phyloP scores from a whole-genome alignment of 2,113 vertebrate genomes.

The Seriola quinqueradiata region DNA sequence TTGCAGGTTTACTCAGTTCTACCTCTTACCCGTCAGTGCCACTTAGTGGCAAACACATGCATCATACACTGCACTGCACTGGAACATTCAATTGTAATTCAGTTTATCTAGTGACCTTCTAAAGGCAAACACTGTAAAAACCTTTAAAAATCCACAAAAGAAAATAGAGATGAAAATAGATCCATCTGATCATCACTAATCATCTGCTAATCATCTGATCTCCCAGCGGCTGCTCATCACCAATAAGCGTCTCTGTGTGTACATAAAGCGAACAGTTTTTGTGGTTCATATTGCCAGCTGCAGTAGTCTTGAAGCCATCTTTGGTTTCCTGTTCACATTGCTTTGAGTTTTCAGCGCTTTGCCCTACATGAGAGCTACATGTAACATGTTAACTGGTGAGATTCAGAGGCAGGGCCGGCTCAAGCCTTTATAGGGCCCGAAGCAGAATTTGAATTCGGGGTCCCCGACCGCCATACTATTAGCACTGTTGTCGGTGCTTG shows the following conservation, averaged over 20 bases:
- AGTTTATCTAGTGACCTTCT: background rate
- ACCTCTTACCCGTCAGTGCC: slow-evolving; percentile 59
- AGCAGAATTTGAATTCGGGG: too few relatives aligned
- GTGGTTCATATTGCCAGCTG: background rate
- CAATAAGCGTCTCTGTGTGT: background rate
- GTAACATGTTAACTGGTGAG: too few relatives aligned
- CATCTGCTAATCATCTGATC: background rate
- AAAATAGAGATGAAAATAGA: too few relatives aligned
- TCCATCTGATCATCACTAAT: background rate
- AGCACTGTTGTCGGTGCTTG: too few relatives aligned
- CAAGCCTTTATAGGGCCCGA: too few relatives aligned
- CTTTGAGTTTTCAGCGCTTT: background rate
- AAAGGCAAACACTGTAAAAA: background rate
- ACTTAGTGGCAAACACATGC: slow-evolving; percentile 68
- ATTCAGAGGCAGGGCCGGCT: too few relatives aligned
- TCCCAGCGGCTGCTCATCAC: background rate
- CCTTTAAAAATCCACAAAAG: background rate
- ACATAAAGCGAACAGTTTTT: background rate
- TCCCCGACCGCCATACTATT: too few relatives aligned
- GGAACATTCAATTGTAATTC: background rate
- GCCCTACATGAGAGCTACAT: too few relatives aligned
- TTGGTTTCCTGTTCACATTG: slow-evolving; percentile 2
- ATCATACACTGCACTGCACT: slow-evolving; percentile 1
- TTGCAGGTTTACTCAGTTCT: slow-evolving; percentile 18
- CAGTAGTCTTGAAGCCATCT: background rate